Evolutionary conservation across 2,113 vertebrate species (phyloP).

Genomic region (Coptodon bakossiorum): DNA sequence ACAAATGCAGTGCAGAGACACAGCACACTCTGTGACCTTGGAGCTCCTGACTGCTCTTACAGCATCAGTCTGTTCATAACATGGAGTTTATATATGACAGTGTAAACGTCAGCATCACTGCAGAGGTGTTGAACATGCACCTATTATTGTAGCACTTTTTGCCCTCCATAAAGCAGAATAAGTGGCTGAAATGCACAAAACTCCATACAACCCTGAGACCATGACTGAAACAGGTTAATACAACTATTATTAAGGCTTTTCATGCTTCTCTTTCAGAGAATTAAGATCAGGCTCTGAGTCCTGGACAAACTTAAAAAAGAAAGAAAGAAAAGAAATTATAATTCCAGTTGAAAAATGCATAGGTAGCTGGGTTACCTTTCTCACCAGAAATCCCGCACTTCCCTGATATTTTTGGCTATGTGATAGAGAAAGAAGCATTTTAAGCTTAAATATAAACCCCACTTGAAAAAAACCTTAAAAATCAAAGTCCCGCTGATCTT

Average conservation of each 20-base stretch:
- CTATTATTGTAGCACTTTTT: not conserved
- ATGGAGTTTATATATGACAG: not conserved
- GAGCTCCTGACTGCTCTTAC: not conserved
- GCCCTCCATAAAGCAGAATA: not conserved
- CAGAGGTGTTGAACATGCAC: not conserved
- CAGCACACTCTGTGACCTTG: constrained; percentile 8
- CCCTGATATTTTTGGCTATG: not conserved
- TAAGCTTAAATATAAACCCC: not conserved
- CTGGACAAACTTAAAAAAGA: not conserved
- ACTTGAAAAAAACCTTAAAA: not conserved
- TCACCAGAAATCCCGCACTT: not conserved
- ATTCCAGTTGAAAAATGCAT: rapidly evolving
- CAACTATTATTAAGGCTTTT: not conserved
- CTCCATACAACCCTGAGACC: rapidly evolving
- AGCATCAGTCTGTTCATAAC: not conserved
- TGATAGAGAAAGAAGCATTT: not conserved
- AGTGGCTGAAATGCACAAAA: not conserved
- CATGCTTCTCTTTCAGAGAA: not conserved
- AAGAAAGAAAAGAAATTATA: not conserved
- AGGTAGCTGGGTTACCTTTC: not conserved
- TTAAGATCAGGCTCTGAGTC: not conserved
- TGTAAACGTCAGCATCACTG: not conserved
- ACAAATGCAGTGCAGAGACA: constrained; percentile 23
- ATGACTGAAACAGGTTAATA: not conserved
- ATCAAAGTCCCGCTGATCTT: not conserved